Conservation (phyloP, 2,888 invertebrate species). For the Nomada hirtipes region DNA sequence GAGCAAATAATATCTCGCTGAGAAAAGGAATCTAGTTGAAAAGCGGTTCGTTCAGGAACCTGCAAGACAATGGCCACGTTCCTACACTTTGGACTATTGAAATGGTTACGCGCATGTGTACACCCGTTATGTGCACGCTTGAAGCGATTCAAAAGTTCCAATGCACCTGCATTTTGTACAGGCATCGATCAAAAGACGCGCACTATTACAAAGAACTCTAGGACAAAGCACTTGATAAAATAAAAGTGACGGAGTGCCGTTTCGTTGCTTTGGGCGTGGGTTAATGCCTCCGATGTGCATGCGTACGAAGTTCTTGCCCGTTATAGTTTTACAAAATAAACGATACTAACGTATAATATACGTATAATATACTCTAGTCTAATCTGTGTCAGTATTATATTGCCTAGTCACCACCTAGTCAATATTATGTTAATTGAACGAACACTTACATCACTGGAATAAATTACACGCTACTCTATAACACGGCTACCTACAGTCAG, state of each 20-base stretch:
- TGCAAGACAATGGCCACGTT: slow-evolving; percentile 19
- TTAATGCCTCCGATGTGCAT: neutral
- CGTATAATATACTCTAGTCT: neutral
- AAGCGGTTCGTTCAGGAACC: slow-evolving; percentile 24
- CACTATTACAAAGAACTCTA: no score
- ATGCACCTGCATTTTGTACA: neutral
- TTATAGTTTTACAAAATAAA: slow-evolving; percentile 19
- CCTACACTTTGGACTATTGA: slow-evolving; percentile 24
- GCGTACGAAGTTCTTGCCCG: neutral
- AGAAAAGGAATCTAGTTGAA: slow-evolving; percentile 27
- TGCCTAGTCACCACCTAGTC: no score
- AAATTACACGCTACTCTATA: neutral
- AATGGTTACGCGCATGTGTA: slow-evolving; percentile 20
- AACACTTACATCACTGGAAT: neutral
- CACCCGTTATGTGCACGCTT: neutral
- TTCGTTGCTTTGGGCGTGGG: neutral
- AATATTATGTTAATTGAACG: neutral
- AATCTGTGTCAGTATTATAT: no score
- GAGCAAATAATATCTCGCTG: slow-evolving; percentile 18
- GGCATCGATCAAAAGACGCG: slow-evolving; percentile 3
- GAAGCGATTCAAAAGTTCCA: slow-evolving; percentile 17
- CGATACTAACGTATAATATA: neutral
- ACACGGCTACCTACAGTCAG: neutral
- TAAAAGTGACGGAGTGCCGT: neutral
- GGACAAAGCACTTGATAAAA: slow-evolving; percentile 1